phyloP scores from a whole-genome alignment of 2,113 vertebrate genomes.

The Helogale parvula region DNA sequence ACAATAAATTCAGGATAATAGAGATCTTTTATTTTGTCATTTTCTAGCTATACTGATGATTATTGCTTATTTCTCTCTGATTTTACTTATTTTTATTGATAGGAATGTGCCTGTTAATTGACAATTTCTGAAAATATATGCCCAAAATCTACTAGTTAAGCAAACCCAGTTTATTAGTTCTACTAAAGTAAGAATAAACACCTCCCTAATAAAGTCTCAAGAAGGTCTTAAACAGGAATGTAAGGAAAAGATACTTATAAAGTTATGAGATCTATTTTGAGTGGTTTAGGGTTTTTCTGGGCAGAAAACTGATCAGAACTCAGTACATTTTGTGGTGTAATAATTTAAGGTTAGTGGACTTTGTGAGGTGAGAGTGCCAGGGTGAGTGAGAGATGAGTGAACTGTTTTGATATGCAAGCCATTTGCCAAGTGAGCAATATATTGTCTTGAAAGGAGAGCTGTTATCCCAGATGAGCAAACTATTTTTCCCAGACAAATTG shows the following conservation, averaged over 20 bases:
- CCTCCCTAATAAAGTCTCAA: neutral
- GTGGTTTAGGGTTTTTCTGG: neutral
- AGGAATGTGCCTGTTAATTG: neutral
- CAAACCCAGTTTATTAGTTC: neutral
- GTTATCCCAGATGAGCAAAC: neutral
- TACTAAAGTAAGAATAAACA: neutral
- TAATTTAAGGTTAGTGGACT: neutral
- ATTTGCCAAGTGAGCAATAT: neutral
- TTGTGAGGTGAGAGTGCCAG: neutral
- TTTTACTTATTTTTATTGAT: neutral
- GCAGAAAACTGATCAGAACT: neutral
- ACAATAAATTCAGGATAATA: neutral
- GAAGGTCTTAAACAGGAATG: neutral
- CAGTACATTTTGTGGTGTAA: neutral
- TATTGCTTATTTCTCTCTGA: neutral
- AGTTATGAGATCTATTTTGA: neutral
- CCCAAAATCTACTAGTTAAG: neutral
- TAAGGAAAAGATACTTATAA: neutral
- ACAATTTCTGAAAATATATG: neutral
- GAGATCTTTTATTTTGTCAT: neutral
- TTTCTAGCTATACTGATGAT: neutral
- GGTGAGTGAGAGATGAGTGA: neutral
- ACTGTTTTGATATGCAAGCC: neutral
- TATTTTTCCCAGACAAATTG: conserved; percentile 9
- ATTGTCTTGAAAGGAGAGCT: neutral